Evolutionary conservation across 2,113 vertebrate species (phyloP).

Genomic region (Anser cygnoides): DNA sequence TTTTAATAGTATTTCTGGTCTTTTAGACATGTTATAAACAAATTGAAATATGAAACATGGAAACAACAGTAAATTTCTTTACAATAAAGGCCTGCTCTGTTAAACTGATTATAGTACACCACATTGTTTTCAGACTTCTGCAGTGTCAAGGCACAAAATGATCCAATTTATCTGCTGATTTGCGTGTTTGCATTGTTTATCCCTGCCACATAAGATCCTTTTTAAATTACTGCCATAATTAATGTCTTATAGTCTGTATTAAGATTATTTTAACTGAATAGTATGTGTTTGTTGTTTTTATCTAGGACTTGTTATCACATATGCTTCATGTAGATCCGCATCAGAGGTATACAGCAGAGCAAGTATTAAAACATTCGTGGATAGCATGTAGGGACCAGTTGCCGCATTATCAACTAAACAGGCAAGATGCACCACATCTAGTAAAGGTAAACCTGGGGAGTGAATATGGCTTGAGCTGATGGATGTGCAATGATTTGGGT

Average conservation of each 20-base stretch:
- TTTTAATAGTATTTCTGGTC: not conserved
- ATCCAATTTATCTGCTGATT: slow-evolving; percentile 15
- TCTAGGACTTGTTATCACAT: slow-evolving; percentile 92
- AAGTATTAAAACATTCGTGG: slow-evolving; percentile 96
- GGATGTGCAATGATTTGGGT: not conserved
- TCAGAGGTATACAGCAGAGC: slow-evolving; percentile 93
- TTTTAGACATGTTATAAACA: not conserved
- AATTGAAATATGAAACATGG: not conserved
- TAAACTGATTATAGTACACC: not conserved
- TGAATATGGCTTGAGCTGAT: not conserved
- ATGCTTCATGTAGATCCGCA: slow-evolving; percentile 98
- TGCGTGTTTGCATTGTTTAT: not conserved
- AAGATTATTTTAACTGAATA: not conserved
- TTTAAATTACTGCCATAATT: not conserved
- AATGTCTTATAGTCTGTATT: not conserved
- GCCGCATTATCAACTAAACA: slow-evolving; percentile 90
- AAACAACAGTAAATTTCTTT: not conserved
- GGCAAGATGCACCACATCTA: slow-evolving; percentile 88
- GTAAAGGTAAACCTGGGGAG: slow-evolving; percentile 83
- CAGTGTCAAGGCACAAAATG: slow-evolving; percentile 49
- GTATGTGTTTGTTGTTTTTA: not conserved
- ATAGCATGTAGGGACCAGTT: slow-evolving; percentile 91
- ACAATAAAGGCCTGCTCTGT: slow-evolving; percentile 31
- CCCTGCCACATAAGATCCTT: not conserved
- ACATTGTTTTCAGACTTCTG: slow-evolving; percentile 43